Conservation (phyloP, 2,113 vertebrate genomes). For the Chroicocephalus ridibundus region DNA sequence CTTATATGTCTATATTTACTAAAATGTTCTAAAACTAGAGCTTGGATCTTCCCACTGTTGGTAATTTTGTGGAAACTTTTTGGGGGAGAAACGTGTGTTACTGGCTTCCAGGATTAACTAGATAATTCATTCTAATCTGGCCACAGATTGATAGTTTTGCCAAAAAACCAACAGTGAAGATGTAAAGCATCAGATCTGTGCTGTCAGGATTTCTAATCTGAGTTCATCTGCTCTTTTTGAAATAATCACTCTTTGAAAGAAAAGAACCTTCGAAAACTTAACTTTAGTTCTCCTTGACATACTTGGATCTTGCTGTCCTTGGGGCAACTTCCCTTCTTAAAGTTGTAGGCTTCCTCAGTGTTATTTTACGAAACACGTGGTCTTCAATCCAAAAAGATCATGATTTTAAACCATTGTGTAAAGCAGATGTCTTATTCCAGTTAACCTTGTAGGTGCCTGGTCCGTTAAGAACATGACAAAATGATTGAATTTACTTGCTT, state of each 20-base stretch:
- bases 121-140: neutral
- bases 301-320: neutral
- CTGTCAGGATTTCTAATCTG: neutral
- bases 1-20: neutral
- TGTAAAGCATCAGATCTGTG: neutral
- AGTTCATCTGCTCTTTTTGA: neutral
- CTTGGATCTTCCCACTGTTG: neutral
- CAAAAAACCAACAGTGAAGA: neutral
- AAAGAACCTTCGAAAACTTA: neutral
- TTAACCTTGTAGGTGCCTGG: neutral
- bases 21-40: neutral
- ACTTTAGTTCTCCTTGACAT: constrained; percentile 13
- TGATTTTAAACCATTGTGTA: neutral
- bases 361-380: neutral
- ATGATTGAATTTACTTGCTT: neutral
- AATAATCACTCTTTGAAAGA: neutral
- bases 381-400: neutral
- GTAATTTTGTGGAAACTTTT: neutral
- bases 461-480: neutral
- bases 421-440: neutral
- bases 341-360: neutral
- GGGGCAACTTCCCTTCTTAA: neutral
- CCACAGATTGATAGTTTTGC: neutral
- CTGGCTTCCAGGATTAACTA: neutral
- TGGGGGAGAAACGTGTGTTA: neutral